Evolutionary conservation across 2,888 invertebrate genomes (phyloP).

Genomic region (Hipparchia semele): DNA sequence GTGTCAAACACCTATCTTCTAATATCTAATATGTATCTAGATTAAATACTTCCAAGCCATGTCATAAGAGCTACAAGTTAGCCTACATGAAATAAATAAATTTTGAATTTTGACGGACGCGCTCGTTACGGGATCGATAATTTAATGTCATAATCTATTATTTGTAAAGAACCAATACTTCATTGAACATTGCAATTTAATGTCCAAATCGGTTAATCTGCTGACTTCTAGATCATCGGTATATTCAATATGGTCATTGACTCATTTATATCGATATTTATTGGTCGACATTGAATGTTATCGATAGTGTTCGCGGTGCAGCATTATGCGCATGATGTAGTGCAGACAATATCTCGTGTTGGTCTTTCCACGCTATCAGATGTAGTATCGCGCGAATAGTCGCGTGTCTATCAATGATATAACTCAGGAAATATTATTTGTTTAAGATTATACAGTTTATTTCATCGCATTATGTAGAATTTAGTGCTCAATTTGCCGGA

Average conservation of each 20-base stretch:
- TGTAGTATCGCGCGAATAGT: slow-evolving; percentile 43
- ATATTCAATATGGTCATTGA: too few species aligned
- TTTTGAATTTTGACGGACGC: too few species aligned
- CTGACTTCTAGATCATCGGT: too few species aligned
- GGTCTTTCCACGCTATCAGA: slow-evolving; percentile 42
- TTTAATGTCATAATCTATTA: neutral
- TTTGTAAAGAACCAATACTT: too few species aligned
- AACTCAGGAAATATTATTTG: slow-evolving; percentile 32
- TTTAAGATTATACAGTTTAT: slow-evolving; percentile 33
- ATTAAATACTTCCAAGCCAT: too few species aligned
- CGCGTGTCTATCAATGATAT: slow-evolving; percentile 42
- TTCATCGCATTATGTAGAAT: slow-evolving; percentile 27
- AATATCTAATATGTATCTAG: too few species aligned
- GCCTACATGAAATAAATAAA: too few species aligned
- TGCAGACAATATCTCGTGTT: slow-evolving; percentile 56
- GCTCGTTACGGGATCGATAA: neutral
- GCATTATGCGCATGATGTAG: slow-evolving; percentile 60
- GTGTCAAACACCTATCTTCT: too few species aligned
- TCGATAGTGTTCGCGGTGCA: slow-evolving; percentile 38
- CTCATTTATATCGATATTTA: too few species aligned
- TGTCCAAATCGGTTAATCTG: too few species aligned
- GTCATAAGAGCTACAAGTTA: too few species aligned
- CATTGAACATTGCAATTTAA: too few species aligned
- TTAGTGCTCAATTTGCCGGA: slow-evolving; percentile 25
- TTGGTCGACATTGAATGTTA: neutral